A percentile compares a stretch with the other conserved stretches of the same genome.
phyloP scores from a whole-genome alignment of 2,888 invertebrate genomes.

The Protonemura montana region DNA sequence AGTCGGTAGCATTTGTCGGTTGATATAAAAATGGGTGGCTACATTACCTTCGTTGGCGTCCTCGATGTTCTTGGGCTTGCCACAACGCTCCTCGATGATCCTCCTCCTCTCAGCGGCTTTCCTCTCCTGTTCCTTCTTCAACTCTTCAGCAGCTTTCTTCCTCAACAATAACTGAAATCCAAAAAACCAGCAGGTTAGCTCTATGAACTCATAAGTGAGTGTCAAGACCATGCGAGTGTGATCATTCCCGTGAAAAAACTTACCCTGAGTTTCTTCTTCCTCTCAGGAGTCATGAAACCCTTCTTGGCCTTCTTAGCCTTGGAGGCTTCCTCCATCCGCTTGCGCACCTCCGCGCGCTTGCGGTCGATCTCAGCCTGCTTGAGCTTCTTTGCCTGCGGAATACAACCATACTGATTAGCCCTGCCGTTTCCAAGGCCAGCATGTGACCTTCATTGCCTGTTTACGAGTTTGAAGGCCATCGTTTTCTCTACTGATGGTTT shows the following conservation, averaged over 20 bases:
- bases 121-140: conserved; percentile 99
- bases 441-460: too few species aligned
- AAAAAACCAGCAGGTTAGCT: not conserved
- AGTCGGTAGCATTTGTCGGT: not conserved
- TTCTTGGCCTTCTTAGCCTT: conserved; percentile 99
- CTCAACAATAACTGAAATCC: conserved; percentile 89
- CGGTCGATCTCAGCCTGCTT: conserved; percentile 98
- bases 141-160: conserved; percentile 99
- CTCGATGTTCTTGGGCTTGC: conserved; percentile 88
- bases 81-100: conserved; percentile 95
- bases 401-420: too few species aligned
- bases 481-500: too few species aligned
- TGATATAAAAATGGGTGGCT: conserved; percentile 1
- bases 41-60: conserved; percentile 91
- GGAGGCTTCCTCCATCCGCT: conserved; percentile 98
- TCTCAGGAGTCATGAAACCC: conserved; percentile 99
- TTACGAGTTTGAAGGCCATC: too few species aligned
- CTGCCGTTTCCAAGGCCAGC: too few species aligned
- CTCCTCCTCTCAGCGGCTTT: conserved; percentile 98
- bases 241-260: conserved; percentile 57
- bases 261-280: conserved; percentile 99
- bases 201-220: too few species aligned
- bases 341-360: conserved; percentile 98
- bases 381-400: conserved; percentile 89
- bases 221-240: too few species aligned